These are phyloP conservation scores for Agriopis aurantiaria DNA, from an alignment of 2,888 invertebrate genomes.

Conservation along the genomic window DNA sequence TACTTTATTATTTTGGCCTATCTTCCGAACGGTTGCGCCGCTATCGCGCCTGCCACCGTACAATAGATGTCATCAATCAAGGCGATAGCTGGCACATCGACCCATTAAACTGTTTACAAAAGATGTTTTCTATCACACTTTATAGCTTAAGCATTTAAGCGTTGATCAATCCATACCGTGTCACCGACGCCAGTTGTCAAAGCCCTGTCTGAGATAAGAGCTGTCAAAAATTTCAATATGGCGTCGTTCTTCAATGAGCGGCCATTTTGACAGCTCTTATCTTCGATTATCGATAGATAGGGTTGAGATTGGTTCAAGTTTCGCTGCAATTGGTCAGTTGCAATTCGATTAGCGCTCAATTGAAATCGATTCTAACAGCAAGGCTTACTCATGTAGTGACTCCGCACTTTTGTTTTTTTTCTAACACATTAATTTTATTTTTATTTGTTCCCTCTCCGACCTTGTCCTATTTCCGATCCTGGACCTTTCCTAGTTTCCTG, in stretches of 20 bases:
- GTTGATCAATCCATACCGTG: slow-evolving; percentile 48
- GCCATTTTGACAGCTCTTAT: slow-evolving; percentile 33
- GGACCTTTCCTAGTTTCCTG: slow-evolving; percentile 56
- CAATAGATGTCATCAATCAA: slow-evolving; percentile 83
- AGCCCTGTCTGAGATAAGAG: slow-evolving; percentile 31
- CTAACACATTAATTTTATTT: slow-evolving; percentile 51
- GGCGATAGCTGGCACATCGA: slow-evolving; percentile 57
- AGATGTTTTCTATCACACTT: slow-evolving; percentile 59
- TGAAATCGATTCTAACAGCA: slow-evolving; percentile 40
- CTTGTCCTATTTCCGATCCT: slow-evolving; percentile 58
- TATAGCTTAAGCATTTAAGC: slow-evolving; percentile 37
- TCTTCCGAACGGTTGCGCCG: slow-evolving; percentile 46
- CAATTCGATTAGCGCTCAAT: slow-evolving; percentile 24
- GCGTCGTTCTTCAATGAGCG: slow-evolving; percentile 25
- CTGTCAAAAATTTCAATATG: slow-evolving; percentile 32
- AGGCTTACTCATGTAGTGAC: slow-evolving; percentile 47
- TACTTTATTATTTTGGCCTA: too few relatives aligned
- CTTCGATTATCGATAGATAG: slow-evolving; percentile 30
- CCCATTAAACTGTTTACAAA: slow-evolving; percentile 73
- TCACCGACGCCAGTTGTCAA: slow-evolving; percentile 28
- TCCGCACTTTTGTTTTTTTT: slow-evolving; percentile 64
- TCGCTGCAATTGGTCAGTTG: slow-evolving; percentile 25
- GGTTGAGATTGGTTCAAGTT: slow-evolving; percentile 21
- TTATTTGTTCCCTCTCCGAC: slow-evolving; percentile 55
- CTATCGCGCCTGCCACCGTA: slow-evolving; percentile 65